Evolutionary conservation across 2,797 vertebrate genomes (phyloP), one percentile per base, ranked within the genome.

Genomic region (Adelosebastes latens): DNA sequence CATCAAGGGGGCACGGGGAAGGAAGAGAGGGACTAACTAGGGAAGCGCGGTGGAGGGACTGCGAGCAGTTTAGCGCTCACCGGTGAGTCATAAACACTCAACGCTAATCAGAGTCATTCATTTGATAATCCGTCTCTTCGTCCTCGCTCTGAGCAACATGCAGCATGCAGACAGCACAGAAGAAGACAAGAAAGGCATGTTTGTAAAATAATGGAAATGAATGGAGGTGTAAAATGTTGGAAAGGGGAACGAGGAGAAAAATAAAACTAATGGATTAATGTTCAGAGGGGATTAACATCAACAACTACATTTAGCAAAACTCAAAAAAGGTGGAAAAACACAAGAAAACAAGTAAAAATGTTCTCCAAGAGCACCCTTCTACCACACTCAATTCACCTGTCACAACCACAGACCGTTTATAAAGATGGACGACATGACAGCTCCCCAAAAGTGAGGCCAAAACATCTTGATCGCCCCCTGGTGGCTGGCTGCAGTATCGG

Each of bases 141-240:
- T 97, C 96, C 92, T 96, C 95, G 87, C 96, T 97, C 97, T 97
- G 97, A 93, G 85, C 89, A 92, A 95, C 95, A 93, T 94, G 95
- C 94, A 91, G 94, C 93, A 90, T 92, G 94, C 89, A 96, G 89
- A 93, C 88, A 80, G 92, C 79, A 94, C 94, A 96, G 95, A 92
- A 90, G 88, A 91, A 86, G 88, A 93, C 81, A 90, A 92, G 92
- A 95, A 89, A 94, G 32, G 36, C 75, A 91, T 36, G 72, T 74
- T 49, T 25, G 89, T 84, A 85, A 87, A 85, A 82, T 13, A 71
- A 87, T 11, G 32, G n/a, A 89, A 85, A 89, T 80, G 60, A 92
- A 88, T 67, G 65, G 59, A 81, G 63, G 52, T 67, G 65, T 22
- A 2, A 71, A 65, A 80, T 14, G n/a, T 61, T 52, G 58, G 60